Conservation (phyloP, 2,888 invertebrate genomes). For the Noctua janthe region DNA sequence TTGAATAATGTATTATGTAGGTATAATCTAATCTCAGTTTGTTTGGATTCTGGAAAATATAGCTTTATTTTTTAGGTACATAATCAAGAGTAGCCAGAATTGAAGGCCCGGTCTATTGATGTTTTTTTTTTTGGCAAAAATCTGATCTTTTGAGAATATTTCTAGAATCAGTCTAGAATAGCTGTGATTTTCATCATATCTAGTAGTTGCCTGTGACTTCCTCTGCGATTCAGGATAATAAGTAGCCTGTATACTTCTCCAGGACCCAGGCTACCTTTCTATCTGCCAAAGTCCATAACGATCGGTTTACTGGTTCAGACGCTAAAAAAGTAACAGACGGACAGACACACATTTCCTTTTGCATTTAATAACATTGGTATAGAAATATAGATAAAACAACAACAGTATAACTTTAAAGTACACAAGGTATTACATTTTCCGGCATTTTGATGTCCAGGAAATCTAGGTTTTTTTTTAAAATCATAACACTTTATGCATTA, state of each 20-base stretch:
- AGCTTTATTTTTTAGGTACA: not conserved
- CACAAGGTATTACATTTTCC: not conserved
- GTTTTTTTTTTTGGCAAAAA: not conserved
- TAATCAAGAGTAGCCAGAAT: slow-evolving; percentile 6
- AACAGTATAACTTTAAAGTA: not conserved
- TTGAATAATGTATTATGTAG: slow-evolving; percentile 5
- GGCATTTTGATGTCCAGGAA: not conserved
- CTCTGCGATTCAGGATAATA: not conserved
- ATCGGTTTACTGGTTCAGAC: no score
- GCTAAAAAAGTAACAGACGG: not conserved
- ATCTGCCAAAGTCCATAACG: not conserved
- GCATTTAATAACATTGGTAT: not conserved
- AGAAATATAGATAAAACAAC: not conserved
- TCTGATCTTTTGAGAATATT: not conserved
- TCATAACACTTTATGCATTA: no score
- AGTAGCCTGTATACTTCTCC: not conserved
- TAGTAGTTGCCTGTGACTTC: not conserved
- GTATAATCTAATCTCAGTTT: slow-evolving; percentile 12
- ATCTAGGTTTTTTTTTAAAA: not conserved
- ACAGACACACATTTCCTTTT: not conserved
- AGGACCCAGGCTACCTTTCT: not conserved
- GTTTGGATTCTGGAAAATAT: slow-evolving; percentile 8
- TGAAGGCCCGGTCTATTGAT: not conserved
- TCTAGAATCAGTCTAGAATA: not conserved
- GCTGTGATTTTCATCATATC: not conserved